Evolutionary conservation across 2,113 vertebrate genomes (phyloP), one percentile per base, ranked within the genome.

Genomic region (Spea multiplicata): DNA sequence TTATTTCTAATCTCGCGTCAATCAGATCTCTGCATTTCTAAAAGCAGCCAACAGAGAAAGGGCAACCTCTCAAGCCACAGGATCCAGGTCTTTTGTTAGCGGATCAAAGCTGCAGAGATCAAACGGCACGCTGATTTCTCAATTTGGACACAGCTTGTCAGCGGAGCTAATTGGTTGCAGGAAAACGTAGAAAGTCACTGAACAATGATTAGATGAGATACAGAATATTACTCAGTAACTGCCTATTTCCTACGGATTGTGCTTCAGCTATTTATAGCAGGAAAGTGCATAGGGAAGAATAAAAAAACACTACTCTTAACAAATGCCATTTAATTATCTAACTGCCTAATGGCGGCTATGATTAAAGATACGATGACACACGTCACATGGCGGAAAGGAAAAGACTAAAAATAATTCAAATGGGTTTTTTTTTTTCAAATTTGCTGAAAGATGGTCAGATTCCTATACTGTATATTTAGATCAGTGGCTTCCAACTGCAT

Each of bases 131-230:
- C 61, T 67, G 77, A 79, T 73, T 73, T 57, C 70, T 59, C 62
- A 66, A 30, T 66, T 66, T 73, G 62, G 77, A 55, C 70, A 72
- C 59, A 52, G 77, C 61, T 73, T 73, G 77, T 79, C 77, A 79
- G 77, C 71, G 66, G 5, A 67, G 77, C 77, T 79, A 79, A 79
- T 79, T 79, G 61, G 77, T 73, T 79, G 70, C 77, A 79, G 77
- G 69, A 46, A 71, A 73, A 66, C 46, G 62, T 16, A 65, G 61
- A 69, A 71, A 64, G 50, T 70, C 57, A 64, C 67, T 45, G 50
- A 78, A 71, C 44, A 48, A 52, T 52, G 75, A 78, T 71, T 65
- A 78, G 68, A 70, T 70, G 66, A 65, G 59, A 65, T 78, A n/a
- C 45, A 64, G 1, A 71, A 70, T 71, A 72, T 65, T 61, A 65